Conservation (phyloP, 2,113 vertebrate genomes). For the Trichomycterus rosablanca region DNA sequence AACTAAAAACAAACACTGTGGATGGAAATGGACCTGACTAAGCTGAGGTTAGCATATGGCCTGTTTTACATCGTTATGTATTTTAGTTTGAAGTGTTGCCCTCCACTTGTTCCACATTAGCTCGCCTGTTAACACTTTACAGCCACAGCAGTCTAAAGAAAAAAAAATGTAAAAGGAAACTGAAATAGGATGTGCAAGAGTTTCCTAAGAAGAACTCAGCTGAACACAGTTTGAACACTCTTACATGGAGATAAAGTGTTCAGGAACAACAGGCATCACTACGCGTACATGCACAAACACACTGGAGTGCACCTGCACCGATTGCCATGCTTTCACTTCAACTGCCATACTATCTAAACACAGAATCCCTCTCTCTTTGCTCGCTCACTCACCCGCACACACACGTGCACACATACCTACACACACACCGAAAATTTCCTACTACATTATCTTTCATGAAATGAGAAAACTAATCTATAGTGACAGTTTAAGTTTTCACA, state of each 20-base stretch:
- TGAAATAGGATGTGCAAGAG: constrained; percentile 76
- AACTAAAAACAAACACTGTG: constrained; percentile 32
- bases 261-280: constrained; percentile 55
- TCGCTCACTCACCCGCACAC: constrained; percentile 31
- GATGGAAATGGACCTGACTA: constrained; percentile 39
- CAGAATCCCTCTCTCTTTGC: constrained; percentile 11
- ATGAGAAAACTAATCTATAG: too few species aligned
- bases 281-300: constrained; percentile 52
- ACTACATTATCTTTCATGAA: too few species aligned
- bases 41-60: constrained; percentile 44
- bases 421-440: too few species aligned
- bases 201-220: constrained; percentile 72
- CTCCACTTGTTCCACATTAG: constrained; percentile 45
- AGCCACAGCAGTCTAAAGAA: constrained; percentile 29
- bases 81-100: constrained; percentile 47
- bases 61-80: constrained; percentile 45
- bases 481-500: too few species aligned
- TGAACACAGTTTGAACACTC: constrained; percentile 66
- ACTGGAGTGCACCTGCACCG: constrained; percentile 39
- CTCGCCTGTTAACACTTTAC: constrained; percentile 40
- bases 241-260: constrained; percentile 68
- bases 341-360: constrained; percentile 34
- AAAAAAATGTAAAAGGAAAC: constrained; percentile 64
- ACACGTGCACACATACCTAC: constrained; percentile 27
- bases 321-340: constrained; percentile 49